Evolutionary conservation across 2,113 vertebrate species (phyloP).

Genomic region (Nettapus auritus): DNA sequence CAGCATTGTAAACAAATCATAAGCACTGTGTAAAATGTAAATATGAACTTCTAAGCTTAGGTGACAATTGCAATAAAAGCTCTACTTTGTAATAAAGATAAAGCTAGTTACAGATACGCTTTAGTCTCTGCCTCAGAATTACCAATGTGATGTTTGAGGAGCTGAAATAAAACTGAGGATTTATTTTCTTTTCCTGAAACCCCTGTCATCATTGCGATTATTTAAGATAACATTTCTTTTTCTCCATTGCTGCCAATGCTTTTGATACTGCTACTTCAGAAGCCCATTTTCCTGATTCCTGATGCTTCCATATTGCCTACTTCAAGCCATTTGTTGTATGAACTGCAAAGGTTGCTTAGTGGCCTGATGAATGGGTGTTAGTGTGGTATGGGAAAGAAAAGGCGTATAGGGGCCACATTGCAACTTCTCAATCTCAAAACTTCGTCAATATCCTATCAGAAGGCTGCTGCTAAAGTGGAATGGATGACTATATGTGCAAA

Average conservation of each 20-base stretch:
- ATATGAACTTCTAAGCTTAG: neutral
- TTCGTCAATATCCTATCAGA: neutral
- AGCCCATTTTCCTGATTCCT: neutral
- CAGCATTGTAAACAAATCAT: neutral
- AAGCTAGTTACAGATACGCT: neutral
- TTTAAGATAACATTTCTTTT: neutral
- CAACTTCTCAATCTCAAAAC: neutral
- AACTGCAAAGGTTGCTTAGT: neutral
- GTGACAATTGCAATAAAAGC: neutral
- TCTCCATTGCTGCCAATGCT: neutral
- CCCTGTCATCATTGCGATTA: neutral
- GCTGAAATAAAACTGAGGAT: neutral
- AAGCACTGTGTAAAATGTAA: neutral
- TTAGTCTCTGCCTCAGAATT: neutral
- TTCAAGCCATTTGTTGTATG: neutral
- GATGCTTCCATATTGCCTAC: neutral
- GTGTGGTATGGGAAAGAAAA: neutral
- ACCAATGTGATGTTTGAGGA: neutral
- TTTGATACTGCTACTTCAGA: neutral
- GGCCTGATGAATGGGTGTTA: neutral
- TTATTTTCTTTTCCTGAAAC: neutral
- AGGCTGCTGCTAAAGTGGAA: neutral
- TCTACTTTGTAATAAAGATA: neutral
- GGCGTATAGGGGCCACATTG: neutral
- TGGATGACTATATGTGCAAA: fast-evolving